phyloP scores from a whole-genome alignment of 2,888 invertebrate species.

The Geotrupes spiniger region DNA sequence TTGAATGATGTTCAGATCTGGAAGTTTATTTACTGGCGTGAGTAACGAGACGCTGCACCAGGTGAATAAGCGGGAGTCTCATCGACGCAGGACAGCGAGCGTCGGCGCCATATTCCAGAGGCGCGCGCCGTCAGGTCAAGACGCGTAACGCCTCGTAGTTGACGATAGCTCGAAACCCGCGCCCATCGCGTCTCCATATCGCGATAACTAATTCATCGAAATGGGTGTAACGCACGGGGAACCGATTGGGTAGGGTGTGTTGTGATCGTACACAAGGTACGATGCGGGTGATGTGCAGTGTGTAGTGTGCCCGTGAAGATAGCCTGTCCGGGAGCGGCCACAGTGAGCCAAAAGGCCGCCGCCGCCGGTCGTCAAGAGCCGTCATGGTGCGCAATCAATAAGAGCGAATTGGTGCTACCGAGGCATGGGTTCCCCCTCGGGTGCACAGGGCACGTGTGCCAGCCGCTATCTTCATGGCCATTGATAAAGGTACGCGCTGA shows the following conservation, averaged over 20 bases:
- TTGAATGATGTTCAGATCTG: no score
- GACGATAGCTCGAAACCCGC: conserved; percentile 25
- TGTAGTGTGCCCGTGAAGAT: conserved; percentile 15
- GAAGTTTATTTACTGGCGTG: no score
- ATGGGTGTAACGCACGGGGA: conserved; percentile 39
- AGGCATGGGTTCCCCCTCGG: conserved; percentile 36
- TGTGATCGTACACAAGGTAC: conserved; percentile 33
- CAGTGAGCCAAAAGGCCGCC: conserved; percentile 18
- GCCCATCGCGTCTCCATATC: conserved; percentile 28
- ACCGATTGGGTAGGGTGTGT: conserved; percentile 37
- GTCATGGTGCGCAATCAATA: conserved; percentile 32
- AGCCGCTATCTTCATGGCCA: conserved; percentile 49
- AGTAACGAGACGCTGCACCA: conserved; percentile 17
- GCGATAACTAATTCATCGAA: conserved; percentile 33
- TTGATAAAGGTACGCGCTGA: conserved; percentile 48
- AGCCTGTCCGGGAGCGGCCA: conserved; percentile 11
- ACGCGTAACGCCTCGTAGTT: conserved; percentile 30
- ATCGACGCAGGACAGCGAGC: conserved; percentile 35
- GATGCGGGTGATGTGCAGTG: conserved; percentile 27
- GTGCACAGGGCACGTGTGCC: conserved; percentile 48
- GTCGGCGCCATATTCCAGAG: conserved; percentile 38
- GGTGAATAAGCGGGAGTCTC: conserved; percentile 27
- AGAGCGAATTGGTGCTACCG: conserved; percentile 16
- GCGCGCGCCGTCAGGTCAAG: conserved; percentile 27
- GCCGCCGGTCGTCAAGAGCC: conserved; percentile 14